Conservation (phyloP, 2,797 vertebrate genomes). For the Valencia hispanica region DNA sequence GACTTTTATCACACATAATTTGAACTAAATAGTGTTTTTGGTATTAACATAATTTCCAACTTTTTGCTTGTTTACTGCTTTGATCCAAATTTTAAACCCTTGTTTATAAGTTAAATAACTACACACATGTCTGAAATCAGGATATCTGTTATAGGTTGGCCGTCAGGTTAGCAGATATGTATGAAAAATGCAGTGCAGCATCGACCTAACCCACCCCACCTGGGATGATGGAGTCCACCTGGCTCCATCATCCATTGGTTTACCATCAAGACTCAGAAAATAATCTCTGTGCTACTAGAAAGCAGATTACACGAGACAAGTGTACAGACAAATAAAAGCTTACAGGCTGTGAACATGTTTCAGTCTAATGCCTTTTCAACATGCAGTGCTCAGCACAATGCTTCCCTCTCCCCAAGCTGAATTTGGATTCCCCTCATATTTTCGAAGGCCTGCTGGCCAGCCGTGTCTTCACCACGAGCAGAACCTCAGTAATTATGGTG, state of each 20-base stretch:
- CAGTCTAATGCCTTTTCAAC: slow-evolving; percentile 82
- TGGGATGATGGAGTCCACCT: slow-evolving; percentile 57
- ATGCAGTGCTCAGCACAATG: slow-evolving; percentile 74
- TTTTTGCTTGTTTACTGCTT: slow-evolving; percentile 1
- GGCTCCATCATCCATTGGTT: slow-evolving; percentile 52
- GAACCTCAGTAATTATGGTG: slow-evolving; percentile 75
- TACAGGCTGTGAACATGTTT: slow-evolving; percentile 81
- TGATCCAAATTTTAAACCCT: neutral
- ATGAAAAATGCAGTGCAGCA: slow-evolving; percentile 7
- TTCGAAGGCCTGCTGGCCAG: slow-evolving; percentile 69
- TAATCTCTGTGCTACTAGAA: slow-evolving; percentile 69
- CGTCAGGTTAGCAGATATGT: neutral
- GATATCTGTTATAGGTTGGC: neutral
- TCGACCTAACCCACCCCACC: slow-evolving; percentile 36
- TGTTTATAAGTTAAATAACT: slow-evolving; percentile 1
- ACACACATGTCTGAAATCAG: neutral
- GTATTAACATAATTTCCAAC: slow-evolving; percentile 12
- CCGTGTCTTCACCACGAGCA: slow-evolving; percentile 64
- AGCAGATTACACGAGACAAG: slow-evolving; percentile 82
- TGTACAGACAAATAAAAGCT: slow-evolving; percentile 84
- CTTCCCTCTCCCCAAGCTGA: slow-evolving; percentile 72
- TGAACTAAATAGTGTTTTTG: slow-evolving; percentile 29
- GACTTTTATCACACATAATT: slow-evolving; percentile 48
- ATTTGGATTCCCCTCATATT: slow-evolving; percentile 66
- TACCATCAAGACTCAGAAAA: slow-evolving; percentile 62